phyloP scores from a whole-genome alignment of 1,140 invertebrate genomes.

The Archivesica marissinica region DNA sequence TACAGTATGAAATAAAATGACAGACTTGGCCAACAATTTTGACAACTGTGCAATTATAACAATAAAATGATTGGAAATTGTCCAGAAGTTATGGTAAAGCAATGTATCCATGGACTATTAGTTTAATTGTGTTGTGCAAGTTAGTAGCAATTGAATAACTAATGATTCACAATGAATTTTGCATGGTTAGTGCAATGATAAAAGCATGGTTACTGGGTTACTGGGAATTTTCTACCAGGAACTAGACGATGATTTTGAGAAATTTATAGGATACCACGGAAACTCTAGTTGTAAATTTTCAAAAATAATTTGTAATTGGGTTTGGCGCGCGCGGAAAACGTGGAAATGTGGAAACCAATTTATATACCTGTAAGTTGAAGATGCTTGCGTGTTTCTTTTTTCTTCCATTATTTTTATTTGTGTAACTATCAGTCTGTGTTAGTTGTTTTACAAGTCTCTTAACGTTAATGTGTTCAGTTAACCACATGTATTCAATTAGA shows the following conservation, averaged over 20 bases:
- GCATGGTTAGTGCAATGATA: slow-evolving; percentile 36
- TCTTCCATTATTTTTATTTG: too few species aligned
- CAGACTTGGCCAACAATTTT: slow-evolving; percentile 16
- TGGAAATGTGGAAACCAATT: slow-evolving; percentile 56
- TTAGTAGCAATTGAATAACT: not conserved
- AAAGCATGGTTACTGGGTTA: slow-evolving; percentile 23
- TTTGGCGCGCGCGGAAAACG: slow-evolving; percentile 15
- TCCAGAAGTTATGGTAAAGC: slow-evolving; percentile 37
- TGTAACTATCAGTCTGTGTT: too few species aligned
- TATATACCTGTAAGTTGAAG: slow-evolving; percentile 53
- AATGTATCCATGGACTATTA: slow-evolving; percentile 51
- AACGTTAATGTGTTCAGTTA: too few species aligned
- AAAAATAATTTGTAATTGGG: not conserved
- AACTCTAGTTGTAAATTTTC: not conserved
- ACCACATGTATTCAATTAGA: too few species aligned
- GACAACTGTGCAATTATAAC: slow-evolving; percentile 41
- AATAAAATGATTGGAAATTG: slow-evolving; percentile 53
- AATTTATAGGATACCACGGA: slow-evolving; percentile 29
- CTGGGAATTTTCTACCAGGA: slow-evolving; percentile 17
- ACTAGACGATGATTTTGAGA: slow-evolving; percentile 36
- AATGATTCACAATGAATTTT: not conserved
- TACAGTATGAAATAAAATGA: slow-evolving; percentile 4
- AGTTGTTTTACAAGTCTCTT: too few species aligned
- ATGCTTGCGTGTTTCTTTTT: not conserved
- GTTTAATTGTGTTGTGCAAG: slow-evolving; percentile 19